Evolutionary conservation across 2,888 invertebrate species (phyloP), one percentile per base, ranked within the genome.

Genomic region (Ischnus inquisitorius): DNA sequence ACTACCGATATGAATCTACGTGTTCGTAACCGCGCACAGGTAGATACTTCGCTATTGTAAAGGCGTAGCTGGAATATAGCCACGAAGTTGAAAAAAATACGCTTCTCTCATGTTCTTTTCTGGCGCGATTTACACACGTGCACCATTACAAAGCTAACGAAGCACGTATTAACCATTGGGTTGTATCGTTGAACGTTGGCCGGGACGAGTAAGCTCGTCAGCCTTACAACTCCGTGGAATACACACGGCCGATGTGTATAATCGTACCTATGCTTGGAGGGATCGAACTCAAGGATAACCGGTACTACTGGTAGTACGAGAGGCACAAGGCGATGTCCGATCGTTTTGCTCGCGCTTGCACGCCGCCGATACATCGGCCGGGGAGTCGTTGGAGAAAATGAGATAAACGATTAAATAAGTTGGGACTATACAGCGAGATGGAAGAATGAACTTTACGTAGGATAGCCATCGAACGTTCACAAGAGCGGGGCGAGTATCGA

Each of bases 251-350:
- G 78, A 80, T 79, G 76, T 14, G 82, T 72, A 60, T 57, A 74
- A 71, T 79, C 41, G 78, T 77, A 74, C 72, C 51, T 67, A 65
- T 79, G 51, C 25, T 34, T 87, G 84, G 85, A 88, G 90, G 91
- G 89, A 90, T 91, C 92, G 90, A 91, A 92, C 92, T 92, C 93
- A 93, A 93, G 93, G 93, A 92, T 92, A 93, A 93, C 92, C 88
- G 89, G 92, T 91, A 87, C 43, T 71, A 69, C 74, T 67, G 69
- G 34, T 34, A 34, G 82, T 76, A 85, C 74, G 65, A 57, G 46
- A 8, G 39, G 68, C 46, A 54, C 71, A 69, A 76, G 77, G 19
- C 79, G 79, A 80, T 76, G 76, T 65, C 60, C 76, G 41, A n/a
- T 67, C 62, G 67, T 81, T 75, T 76, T 16, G 22, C 60, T 62